Evolutionary conservation across 2,888 invertebrate genomes (phyloP).

Genomic region (Diaperis boleti): DNA sequence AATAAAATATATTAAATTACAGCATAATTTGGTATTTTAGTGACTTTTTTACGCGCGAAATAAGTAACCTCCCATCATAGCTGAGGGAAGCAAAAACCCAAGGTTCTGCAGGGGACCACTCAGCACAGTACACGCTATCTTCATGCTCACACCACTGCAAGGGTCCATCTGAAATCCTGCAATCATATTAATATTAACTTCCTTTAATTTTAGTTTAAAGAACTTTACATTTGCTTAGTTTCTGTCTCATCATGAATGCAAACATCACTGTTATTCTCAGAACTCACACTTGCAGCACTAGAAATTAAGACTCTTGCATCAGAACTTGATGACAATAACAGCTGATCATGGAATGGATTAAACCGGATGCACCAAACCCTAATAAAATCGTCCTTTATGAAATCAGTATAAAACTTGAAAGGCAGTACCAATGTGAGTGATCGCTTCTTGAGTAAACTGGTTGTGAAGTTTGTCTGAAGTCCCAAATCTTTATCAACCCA

Average conservation of each 20-base stretch:
- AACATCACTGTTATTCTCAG: constrained; percentile 76
- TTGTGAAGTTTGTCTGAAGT: constrained; percentile 83
- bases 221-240: constrained; percentile 67
- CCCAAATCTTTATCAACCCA: constrained; percentile 96
- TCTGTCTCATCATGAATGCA: constrained; percentile 67
- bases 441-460: constrained; percentile 85
- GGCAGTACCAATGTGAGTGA: constrained; percentile 84
- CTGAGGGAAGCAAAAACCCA: constrained; percentile 99
- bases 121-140: constrained; percentile 96
- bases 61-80: constrained; percentile 94
- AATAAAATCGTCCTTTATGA: constrained; percentile 5
- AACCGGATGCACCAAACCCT: constrained; percentile 95
- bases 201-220: constrained; percentile 5
- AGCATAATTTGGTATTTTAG: constrained; percentile 94
- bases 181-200: background rate
- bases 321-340: constrained; percentile 93
- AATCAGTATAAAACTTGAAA: constrained; percentile 3
- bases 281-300: constrained; percentile 88
- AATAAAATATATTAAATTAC: constrained; percentile 63
- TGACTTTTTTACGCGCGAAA: constrained; percentile 93
- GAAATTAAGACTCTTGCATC: constrained; percentile 93
- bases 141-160: constrained; percentile 96
- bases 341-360: constrained; percentile 97
- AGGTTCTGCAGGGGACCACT: constrained; percentile 98
- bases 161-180: constrained; percentile 85